Conservation (phyloP, 2,888 invertebrate species). For the Laspeyria flexula region DNA sequence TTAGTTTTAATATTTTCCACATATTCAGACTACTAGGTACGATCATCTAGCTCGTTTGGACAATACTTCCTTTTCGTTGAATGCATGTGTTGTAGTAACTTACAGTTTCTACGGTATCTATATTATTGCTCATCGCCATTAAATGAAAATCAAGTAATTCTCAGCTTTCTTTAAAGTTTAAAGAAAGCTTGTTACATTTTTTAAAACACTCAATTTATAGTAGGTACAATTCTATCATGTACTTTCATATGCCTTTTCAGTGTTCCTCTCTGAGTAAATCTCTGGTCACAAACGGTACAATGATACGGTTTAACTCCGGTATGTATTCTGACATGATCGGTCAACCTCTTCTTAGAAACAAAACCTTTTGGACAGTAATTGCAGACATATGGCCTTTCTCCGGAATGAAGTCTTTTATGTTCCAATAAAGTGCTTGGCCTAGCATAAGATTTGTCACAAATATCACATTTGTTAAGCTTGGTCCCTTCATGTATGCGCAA, state of each 20-base stretch:
- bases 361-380: conserved; percentile 70
- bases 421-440: conserved; percentile 64
- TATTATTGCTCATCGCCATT: no score
- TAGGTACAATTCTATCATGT: conserved; percentile 56
- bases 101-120: no score
- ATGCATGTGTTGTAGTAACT: no score
- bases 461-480: conserved; percentile 70
- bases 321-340: conserved; percentile 74
- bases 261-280: conserved; percentile 76
- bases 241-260: conserved; percentile 78
- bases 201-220: conserved; percentile 8
- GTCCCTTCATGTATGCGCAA: conserved; percentile 73
- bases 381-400: conserved; percentile 72
- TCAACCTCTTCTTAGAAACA: conserved; percentile 67
- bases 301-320: conserved; percentile 78
- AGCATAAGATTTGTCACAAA: conserved; percentile 71
- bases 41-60: no score
- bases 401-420: conserved; percentile 78
- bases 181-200: no score
- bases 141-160: no score
- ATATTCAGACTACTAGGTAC: no score
- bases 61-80: no score
- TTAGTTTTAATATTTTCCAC: no score
- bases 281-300: conserved; percentile 70
- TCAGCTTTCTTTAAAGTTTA: no score